phyloP scores from a whole-genome alignment of 2,113 vertebrate genomes.

The Microtus pennsylvanicus region DNA sequence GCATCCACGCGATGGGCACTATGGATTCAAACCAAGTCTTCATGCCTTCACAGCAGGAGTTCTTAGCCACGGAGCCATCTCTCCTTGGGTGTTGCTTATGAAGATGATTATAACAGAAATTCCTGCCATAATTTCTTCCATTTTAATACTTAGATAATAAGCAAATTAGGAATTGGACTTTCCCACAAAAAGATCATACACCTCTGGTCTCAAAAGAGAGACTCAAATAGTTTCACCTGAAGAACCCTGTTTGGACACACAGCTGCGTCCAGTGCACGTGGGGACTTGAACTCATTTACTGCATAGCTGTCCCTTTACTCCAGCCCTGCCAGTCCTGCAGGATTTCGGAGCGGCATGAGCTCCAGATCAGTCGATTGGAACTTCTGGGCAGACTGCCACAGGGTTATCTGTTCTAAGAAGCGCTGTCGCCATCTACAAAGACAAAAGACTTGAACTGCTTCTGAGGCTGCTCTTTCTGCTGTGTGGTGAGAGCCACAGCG shows the following conservation, averaged over 20 bases:
- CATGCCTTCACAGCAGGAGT: too few species aligned
- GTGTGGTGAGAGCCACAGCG: not conserved
- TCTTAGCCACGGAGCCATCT: not conserved
- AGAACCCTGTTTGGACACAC: not conserved
- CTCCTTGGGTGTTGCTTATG: not conserved
- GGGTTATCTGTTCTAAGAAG: not conserved
- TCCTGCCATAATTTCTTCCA: not conserved
- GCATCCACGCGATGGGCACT: too few species aligned
- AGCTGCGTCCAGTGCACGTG: not conserved
- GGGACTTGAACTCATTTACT: not conserved
- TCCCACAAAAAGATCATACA: not conserved
- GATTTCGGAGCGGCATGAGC: not conserved
- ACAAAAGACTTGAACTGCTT: not conserved
- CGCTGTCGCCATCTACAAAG: not conserved
- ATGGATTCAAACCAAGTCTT: not conserved
- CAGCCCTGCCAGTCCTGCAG: not conserved
- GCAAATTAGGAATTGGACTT: constrained; percentile 40
- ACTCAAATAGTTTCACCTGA: not conserved
- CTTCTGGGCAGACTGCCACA: constrained; percentile 26
- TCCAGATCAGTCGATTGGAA: not conserved
- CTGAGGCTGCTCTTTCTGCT: not conserved
- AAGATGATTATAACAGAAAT: not conserved
- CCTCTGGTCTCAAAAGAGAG: constrained; percentile 16
- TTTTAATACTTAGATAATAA: constrained; percentile 30
- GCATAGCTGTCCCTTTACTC: not conserved